Conservation (phyloP, 1,140 invertebrate genomes). For the Heliconius hermathena region DNA sequence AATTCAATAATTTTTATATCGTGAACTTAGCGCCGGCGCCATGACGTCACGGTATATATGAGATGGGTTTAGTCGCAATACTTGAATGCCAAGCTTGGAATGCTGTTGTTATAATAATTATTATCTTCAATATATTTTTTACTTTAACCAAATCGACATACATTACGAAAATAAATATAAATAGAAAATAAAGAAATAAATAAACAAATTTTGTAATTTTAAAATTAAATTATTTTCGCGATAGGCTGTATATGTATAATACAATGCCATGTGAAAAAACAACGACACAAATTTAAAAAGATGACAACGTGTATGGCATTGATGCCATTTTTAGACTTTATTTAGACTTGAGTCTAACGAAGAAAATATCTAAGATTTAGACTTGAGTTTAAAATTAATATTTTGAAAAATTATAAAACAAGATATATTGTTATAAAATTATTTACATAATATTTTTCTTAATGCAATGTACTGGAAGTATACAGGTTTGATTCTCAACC, state of each 20-base stretch:
- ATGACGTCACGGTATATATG: slow-evolving; percentile 46
- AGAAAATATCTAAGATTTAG: no score
- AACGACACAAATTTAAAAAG: no score
- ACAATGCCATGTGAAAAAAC: no score
- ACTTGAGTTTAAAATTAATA: not conserved
- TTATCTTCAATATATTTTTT: not conserved
- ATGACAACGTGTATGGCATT: no score
- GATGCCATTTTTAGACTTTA: no score
- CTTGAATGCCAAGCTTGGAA: slow-evolving; percentile 21
- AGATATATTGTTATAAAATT: not conserved
- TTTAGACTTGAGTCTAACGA: no score
- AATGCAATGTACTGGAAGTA: slow-evolving; percentile 23
- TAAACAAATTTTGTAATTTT: not conserved
- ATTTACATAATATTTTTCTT: slow-evolving; percentile 1
- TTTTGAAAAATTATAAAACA: not conserved
- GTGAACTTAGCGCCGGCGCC: slow-evolving; percentile 65
- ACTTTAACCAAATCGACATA: not conserved
- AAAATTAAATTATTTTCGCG: not conserved
- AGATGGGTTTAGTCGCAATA: slow-evolving; percentile 27
- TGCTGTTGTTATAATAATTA: slow-evolving; percentile 1
- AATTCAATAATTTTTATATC: slow-evolving; percentile 33
- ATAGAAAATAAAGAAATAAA: not conserved
- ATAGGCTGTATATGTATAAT: not conserved
- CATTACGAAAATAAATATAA: not conserved
- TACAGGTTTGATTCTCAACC: slow-evolving; percentile 47